Base-by-base conservation (phyloP, 53 echinoderm and acorn worm genomes). In the Henricia sp. region DNA sequence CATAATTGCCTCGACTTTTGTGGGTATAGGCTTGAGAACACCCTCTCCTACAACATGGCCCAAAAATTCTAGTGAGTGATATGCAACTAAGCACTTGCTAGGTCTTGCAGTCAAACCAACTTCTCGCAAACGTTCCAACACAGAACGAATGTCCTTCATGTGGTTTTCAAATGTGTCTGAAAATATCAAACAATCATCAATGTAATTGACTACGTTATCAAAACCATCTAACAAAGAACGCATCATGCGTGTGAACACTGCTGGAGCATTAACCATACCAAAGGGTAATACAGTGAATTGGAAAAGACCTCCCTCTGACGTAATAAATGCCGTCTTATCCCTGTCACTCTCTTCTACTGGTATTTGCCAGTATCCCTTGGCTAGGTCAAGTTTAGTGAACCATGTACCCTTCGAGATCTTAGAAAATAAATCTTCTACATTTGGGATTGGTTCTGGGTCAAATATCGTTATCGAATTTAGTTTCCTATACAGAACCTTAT, bases 161-260 rank as follows among this genome's bases (percentile, higher is more conserved):
- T 83, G 84, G 25, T 69, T 28, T 17, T 68, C 69, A 68, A 50
- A 83, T 17, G 84, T 54, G n/a, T 27, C 40, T 24, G 85, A 52
- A 72, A 55, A 70, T 26, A 84, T 71, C 41, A 84, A 33, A 71
- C 37, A 25, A 30, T 72, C 85, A 59, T 85, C 85, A 25, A 85
- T 82, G 39, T 68, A 82, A 38, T 87, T 87, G 4, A 59, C 52
- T 23, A 87, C 88, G 6, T 70, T 24, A 12, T 50, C 13, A 33
- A 68, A 25, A 14, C 82, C 82, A 2, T 37, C 21, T 33, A 86
- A 53, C 25, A 86, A 52, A 19, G 19, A 53, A 17, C 82, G 52
- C 82, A 88, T 88, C 41, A 82, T 70, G 19, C 88, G 63, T 23
- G 69, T 88, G 37, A 88, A 88, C 4, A 70, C 37, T 4, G 88